Evolutionary conservation across 2,113 vertebrate genomes (phyloP).

Genomic region (Scomber scombrus): DNA sequence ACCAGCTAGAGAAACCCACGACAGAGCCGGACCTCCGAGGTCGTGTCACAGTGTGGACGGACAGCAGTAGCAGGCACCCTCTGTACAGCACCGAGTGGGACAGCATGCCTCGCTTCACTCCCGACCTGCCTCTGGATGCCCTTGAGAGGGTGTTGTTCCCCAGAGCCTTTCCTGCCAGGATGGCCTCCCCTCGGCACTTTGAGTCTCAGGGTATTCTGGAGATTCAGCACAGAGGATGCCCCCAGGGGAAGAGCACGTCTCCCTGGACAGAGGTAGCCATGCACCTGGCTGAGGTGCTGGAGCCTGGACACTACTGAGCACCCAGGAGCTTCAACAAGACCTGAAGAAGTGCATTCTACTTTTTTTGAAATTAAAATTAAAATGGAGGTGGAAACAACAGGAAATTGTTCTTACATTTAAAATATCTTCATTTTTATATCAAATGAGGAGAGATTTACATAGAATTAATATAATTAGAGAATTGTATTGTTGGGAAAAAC

Average conservation of each 20-base stretch:
- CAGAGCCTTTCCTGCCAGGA: conserved; percentile 67
- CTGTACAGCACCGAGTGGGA: conserved; percentile 67
- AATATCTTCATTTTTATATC: neutral
- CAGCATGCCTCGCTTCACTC: conserved; percentile 9
- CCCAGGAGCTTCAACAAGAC: neutral
- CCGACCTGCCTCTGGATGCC: conserved; percentile 68
- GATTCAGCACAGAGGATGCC: conserved; percentile 50
- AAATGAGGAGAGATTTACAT: neutral
- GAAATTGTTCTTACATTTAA: neutral
- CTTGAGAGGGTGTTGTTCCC: conserved; percentile 77
- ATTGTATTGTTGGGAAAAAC: neutral
- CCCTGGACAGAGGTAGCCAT: conserved; percentile 82
- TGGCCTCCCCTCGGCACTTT: conserved; percentile 54
- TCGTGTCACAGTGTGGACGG: conserved; percentile 49
- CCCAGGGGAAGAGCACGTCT: conserved; percentile 37
- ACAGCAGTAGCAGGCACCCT: conserved; percentile 7
- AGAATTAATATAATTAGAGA: neutral
- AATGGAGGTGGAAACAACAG: neutral
- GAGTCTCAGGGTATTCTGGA: conserved; percentile 56
- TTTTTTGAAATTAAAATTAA: neutral
- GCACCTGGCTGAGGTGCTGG: conserved; percentile 77
- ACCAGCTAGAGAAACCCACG: conserved; percentile 28
- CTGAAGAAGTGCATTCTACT: conserved; percentile 12
- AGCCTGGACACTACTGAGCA: conserved; percentile 73
- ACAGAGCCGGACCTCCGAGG: conserved; percentile 59